Conservation (phyloP, 2,113 vertebrate genomes). For the Cepphus grylle region DNA sequence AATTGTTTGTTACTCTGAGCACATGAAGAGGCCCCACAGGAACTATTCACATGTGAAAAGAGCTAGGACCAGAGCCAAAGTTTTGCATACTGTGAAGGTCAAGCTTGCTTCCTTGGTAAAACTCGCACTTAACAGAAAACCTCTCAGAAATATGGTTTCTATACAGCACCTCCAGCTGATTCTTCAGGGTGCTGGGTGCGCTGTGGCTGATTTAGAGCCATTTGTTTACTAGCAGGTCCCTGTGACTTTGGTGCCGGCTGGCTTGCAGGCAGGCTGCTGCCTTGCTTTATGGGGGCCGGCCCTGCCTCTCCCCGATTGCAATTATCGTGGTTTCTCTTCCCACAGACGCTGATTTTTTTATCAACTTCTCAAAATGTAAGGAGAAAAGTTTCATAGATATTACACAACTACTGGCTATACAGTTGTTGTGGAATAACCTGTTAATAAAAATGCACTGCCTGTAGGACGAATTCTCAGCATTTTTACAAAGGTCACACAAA, state of each 20-base stretch:
- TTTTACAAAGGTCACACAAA: conserved; percentile 32
- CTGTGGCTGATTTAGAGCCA: not conserved
- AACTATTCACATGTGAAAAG: conserved; percentile 59
- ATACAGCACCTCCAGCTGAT: not conserved
- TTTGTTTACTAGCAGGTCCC: not conserved
- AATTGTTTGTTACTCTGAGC: conserved; percentile 60
- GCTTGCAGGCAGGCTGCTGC: not conserved
- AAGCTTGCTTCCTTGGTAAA: not conserved
- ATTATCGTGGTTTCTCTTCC: not conserved
- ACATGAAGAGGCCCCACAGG: conserved; percentile 56
- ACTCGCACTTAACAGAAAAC: not conserved
- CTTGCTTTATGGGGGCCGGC: not conserved
- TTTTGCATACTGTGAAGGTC: conserved; percentile 47
- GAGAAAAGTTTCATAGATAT: not conserved
- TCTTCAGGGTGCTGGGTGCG: not conserved
- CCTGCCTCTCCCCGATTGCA: not conserved
- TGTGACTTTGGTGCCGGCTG: accelerated
- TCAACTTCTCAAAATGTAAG: not conserved
- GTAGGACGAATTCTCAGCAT: not conserved
- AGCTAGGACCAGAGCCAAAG: conserved; percentile 54
- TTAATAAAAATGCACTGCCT: not conserved
- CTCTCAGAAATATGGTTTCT: not conserved
- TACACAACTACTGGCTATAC: not conserved
- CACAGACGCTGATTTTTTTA: not conserved
- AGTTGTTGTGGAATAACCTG: not conserved